phyloP scores from a whole-genome alignment of 2,797 vertebrate genomes.

The Pterois miles region DNA sequence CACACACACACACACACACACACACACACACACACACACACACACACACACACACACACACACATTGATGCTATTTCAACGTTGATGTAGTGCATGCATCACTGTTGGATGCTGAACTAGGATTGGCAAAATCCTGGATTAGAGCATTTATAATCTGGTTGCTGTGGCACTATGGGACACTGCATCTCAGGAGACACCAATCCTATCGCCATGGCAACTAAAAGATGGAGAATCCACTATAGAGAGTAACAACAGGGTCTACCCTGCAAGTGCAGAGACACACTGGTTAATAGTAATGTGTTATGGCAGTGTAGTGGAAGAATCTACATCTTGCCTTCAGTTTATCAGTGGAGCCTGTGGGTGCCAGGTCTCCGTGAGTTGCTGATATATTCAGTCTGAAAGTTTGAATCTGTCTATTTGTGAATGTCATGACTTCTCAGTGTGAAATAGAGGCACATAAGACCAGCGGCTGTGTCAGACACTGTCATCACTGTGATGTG shows the following conservation, averaged over 20 bases:
- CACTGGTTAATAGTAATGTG: not conserved
- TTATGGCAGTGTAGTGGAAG: not conserved
- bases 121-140: slow-evolving; percentile 80
- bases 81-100: slow-evolving; percentile 37
- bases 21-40: not conserved
- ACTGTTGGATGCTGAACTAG: slow-evolving; percentile 60
- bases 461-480: not conserved
- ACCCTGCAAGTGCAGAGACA: not conserved
- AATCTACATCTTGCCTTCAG: not conserved
- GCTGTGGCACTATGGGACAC: slow-evolving; percentile 56
- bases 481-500: not conserved
- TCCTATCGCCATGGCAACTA: slow-evolving; percentile 54
- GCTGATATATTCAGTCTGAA: not conserved
- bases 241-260: not conserved
- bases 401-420: not conserved
- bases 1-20: not conserved
- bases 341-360: not conserved
- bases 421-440: not conserved
- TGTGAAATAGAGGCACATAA: not conserved
- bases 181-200: slow-evolving; percentile 47
- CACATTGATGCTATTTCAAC: slow-evolving; percentile 14
- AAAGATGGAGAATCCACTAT: slow-evolving; percentile 24
- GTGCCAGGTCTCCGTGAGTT: not conserved
- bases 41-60: not conserved
- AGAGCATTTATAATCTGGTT: slow-evolving; percentile 73